Percentiles rank a stretch among this genome's conserved stretches.
These are phyloP conservation scores for Acanthopleura granulata DNA, from an alignment of 2,888 invertebrate genomes.

Conservation along the genomic window DNA sequence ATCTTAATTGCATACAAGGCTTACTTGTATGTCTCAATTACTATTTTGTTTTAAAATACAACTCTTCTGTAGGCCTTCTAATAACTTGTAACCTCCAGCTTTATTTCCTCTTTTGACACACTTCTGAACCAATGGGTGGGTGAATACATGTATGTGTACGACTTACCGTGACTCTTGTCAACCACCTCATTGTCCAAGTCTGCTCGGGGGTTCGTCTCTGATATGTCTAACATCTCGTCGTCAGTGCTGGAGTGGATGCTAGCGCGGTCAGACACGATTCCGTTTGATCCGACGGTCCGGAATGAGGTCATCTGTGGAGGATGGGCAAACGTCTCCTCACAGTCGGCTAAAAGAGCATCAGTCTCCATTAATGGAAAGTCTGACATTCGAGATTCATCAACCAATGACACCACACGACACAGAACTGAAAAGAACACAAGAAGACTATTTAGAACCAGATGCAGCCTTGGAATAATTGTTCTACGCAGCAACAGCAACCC, in stretches of 20 bases:
- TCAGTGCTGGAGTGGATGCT: constrained; percentile 6
- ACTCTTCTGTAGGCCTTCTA: too few species aligned
- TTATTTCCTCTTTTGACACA: too few species aligned
- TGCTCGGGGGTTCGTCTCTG: neutral
- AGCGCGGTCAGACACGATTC: constrained; percentile 11
- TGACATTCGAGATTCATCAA: neutral
- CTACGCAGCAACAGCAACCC: too few species aligned
- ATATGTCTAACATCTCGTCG: constrained; percentile 14
- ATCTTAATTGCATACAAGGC: too few species aligned
- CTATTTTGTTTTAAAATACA: too few species aligned
- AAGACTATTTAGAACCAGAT: too few species aligned
- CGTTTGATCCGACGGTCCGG: neutral
- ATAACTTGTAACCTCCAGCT: too few species aligned
- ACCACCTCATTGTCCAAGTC: constrained; percentile 1
- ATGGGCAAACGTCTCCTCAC: neutral
- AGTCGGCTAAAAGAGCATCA: constrained; percentile 16
- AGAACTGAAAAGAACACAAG: too few species aligned
- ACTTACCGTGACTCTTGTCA: constrained; percentile 4
- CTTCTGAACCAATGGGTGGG: neutral
- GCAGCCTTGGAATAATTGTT: too few species aligned
- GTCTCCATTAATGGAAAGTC: constrained; percentile 10
- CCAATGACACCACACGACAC: neutral
- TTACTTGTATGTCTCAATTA: too few species aligned
- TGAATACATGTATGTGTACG: too few species aligned
- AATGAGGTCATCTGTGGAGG: neutral